Percentiles rank a stretch among this genome's conserved stretches.
phyloP scores from a whole-genome alignment of 2,113 vertebrate genomes.

The Gasterosteus aculeatus region DNA sequence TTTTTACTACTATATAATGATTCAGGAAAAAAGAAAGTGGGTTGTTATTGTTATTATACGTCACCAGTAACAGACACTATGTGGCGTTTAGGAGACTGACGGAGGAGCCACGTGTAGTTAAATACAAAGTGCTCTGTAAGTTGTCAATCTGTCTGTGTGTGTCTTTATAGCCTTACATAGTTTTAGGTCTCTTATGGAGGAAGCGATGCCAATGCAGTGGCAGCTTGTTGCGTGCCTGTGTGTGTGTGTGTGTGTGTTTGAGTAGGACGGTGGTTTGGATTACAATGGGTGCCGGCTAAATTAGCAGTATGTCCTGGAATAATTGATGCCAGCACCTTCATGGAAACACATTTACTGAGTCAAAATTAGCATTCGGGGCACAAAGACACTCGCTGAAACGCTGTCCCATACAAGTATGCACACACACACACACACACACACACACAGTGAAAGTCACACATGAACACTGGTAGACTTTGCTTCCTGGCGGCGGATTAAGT shows the following conservation, averaged over 20 bases:
- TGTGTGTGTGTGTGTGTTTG: slow-evolving; percentile 1
- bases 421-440: slow-evolving; percentile 15
- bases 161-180: slow-evolving; percentile 24
- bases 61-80: too few relatives aligned
- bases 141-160: background rate
- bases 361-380: slow-evolving; percentile 56
- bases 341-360: slow-evolving; percentile 59
- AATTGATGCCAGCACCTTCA: slow-evolving; percentile 55
- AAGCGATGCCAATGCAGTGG: slow-evolving; percentile 2
- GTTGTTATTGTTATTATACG: too few relatives aligned
- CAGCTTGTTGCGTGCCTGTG: background rate
- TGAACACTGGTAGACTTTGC: slow-evolving; percentile 25
- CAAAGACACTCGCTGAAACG: slow-evolving; percentile 27
- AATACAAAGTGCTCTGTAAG: background rate
- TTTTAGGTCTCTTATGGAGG: slow-evolving; percentile 18
- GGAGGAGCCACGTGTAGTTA: background rate
- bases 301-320: slow-evolving; percentile 45
- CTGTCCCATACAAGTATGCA: background rate
- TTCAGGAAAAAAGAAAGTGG: too few relatives aligned
- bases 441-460: slow-evolving; percentile 10
- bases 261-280: slow-evolving; percentile 6
- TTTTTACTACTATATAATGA: too few relatives aligned
- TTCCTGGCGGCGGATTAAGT: slow-evolving; percentile 34
- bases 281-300: slow-evolving; percentile 28
- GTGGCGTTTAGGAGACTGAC: too few relatives aligned